Conservation (phyloP, 2,888 invertebrate genomes). For the Hirudinaria manillensis region DNA sequence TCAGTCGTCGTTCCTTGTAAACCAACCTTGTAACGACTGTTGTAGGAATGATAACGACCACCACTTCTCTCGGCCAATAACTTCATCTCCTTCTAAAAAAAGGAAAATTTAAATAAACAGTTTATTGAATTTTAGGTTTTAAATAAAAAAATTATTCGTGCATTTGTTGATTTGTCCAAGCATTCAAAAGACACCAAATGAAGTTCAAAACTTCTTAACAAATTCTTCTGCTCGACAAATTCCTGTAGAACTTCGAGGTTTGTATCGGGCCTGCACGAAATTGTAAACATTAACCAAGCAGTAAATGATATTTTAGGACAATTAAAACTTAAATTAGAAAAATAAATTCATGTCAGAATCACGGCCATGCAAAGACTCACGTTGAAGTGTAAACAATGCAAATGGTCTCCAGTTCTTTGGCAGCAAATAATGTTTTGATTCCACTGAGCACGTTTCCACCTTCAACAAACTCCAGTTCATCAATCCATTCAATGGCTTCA, state of each 20-base stretch:
- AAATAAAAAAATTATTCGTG: slow-evolving; percentile 39
- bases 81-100: slow-evolving; percentile 45
- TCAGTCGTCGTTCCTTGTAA: neutral
- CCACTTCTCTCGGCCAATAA: slow-evolving; percentile 50
- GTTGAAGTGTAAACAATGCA: slow-evolving; percentile 33
- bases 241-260: slow-evolving; percentile 50
- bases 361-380: slow-evolving; percentile 51
- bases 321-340: neutral
- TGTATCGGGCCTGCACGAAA: slow-evolving; percentile 48
- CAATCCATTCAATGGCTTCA: slow-evolving; percentile 50
- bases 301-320: too few species aligned
- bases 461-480: slow-evolving; percentile 46
- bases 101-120: neutral
- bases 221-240: slow-evolving; percentile 50
- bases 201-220: slow-evolving; percentile 47
- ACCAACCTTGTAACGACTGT: slow-evolving; percentile 51
- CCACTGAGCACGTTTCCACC: slow-evolving; percentile 53
- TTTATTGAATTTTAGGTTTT: neutral
- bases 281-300: too few species aligned
- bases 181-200: slow-evolving; percentile 54
- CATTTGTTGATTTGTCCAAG: slow-evolving; percentile 51
- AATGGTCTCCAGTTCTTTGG: slow-evolving; percentile 48
- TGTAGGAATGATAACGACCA: slow-evolving; percentile 53
- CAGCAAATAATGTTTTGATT: slow-evolving; percentile 49
- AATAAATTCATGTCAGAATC: slow-evolving; percentile 36